Conservation (phyloP, 2,888 invertebrate species). For the Temnothorax unifasciatus region DNA sequence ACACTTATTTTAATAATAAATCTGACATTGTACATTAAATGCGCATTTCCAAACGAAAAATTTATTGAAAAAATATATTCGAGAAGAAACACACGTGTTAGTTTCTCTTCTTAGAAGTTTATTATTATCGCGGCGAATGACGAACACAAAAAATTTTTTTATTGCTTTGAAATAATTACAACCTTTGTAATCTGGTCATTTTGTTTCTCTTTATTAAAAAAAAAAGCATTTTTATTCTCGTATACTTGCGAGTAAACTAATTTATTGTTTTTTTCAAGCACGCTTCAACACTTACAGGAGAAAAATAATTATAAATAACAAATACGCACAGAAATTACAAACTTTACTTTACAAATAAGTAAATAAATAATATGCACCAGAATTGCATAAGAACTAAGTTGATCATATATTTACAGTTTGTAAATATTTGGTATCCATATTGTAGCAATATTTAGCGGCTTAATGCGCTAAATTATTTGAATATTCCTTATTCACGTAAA, state of each 20-base stretch:
- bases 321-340: slow-evolving; percentile 19
- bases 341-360: neutral
- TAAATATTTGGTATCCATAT: slow-evolving; percentile 23
- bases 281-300: slow-evolving; percentile 13
- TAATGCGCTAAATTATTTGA: neutral
- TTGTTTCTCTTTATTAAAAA: neutral
- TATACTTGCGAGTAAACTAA: neutral
- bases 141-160: neutral
- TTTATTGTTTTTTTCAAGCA: slow-evolving; percentile 19
- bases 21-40: neutral
- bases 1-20: neutral
- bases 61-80: neutral
- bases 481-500: neutral
- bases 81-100: neutral
- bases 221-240: slow-evolving; percentile 18
- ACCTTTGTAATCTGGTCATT: neutral
- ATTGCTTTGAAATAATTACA: neutral
- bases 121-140: neutral
- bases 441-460: slow-evolving; percentile 26
- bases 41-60: neutral
- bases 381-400: slow-evolving; percentile 12
- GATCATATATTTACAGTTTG: slow-evolving; percentile 8
- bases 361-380: neutral
- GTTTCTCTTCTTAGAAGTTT: neutral
- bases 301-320: slow-evolving; percentile 34